These are phyloP conservation scores for Balearica regulorum DNA, from an alignment of 2,797 vertebrate genomes.

Conservation along the genomic window DNA sequence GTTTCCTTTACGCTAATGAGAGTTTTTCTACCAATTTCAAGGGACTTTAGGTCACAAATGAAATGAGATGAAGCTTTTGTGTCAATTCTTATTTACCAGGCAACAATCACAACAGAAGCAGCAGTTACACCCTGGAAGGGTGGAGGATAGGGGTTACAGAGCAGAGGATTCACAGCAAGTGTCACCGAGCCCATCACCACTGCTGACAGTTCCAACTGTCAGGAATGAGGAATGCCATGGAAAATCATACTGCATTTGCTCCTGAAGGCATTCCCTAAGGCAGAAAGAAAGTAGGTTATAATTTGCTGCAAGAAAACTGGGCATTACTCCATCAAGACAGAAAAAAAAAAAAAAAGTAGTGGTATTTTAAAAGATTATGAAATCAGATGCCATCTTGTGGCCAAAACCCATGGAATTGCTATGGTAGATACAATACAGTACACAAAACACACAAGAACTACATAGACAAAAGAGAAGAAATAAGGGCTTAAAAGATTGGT, in stretches of 20 bases:
- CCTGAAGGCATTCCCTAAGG: conserved; percentile 2
- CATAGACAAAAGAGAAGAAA: background rate
- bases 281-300: conserved; percentile 22
- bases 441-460: background rate
- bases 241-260: background rate
- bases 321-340: background rate
- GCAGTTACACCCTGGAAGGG: background rate
- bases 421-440: background rate
- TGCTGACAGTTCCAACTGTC: background rate
- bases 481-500: background rate
- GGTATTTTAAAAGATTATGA: conserved; percentile 17
- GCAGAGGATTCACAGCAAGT: background rate
- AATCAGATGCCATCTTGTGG: conserved; percentile 69
- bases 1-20: background rate
- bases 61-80: background rate
- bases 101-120: background rate
- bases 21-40: background rate
- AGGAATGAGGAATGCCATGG: background rate
- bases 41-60: background rate
- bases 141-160: background rate
- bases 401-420: conserved; percentile 9
- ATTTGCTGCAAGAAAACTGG: conserved; percentile 31
- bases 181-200: background rate
- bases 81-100: background rate
- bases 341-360: background rate